Evolutionary conservation across 2,797 vertebrate species (phyloP), one percentile per base, ranked within the genome.

Genomic region (Anabacerthia variegaticeps): DNA sequence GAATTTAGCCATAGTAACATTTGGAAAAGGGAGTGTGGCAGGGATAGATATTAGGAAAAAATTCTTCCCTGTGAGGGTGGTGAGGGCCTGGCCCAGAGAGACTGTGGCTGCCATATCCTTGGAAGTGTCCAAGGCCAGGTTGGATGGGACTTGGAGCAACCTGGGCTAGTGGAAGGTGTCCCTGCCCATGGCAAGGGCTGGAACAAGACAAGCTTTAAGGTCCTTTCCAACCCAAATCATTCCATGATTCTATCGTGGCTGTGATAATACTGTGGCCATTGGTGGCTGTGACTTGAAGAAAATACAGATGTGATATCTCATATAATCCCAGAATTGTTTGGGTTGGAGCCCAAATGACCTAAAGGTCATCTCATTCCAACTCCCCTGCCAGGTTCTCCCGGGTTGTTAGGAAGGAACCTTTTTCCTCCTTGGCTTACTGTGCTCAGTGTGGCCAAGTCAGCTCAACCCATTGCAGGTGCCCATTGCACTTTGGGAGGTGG

Each of bases 141-240:
- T 89, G 63, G 48, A 48, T 4, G 9, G 34, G 30, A 21, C 14
- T 41, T 5, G 55, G 49, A 89, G 43, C 63, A 56, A 1, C 20
- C 63, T 75, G 78, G 43, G 63, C 8, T 1, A 18, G 72, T 63
- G 28, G 18, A 7, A 30, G 51, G 51, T 52, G 51, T 30, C 18
- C 51, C 51, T 52, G 51, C 28, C 28, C 51, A 32, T 20, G 65
- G 34, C 22, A 61, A 27, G 32, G 44, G 22, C 5, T 23, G 55
- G 10, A 0, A 11, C 3, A 11, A 0, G 12, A 7, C 32, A 36
- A 14, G 10, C 0, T 75, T 75, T 49, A 23, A 43, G 13, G 20
- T 69, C 32, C 32, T 28, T n/a, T 3, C 43, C 27, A 20, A 49
- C 4, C 32, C 36, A 68, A 27, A 20, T 41, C 36, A 74, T 67